A percentile compares a stretch with the other conserved stretches of the same genome.
Conservation (phyloP, 2,113 vertebrate genomes). For the Gymnorhina tibicen region DNA sequence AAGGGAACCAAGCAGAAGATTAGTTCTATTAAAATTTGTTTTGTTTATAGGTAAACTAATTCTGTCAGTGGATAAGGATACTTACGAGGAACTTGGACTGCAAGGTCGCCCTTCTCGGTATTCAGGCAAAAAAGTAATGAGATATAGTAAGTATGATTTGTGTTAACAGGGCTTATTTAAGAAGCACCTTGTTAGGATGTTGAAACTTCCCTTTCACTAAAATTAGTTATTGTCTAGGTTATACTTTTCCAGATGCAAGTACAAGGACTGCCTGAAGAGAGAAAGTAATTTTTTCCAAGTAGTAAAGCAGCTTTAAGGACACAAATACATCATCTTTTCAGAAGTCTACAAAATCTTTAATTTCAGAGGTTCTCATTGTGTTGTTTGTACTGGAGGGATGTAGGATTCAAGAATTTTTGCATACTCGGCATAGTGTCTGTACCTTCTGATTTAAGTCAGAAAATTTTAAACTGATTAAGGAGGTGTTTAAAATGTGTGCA, state of each 20-base stretch:
- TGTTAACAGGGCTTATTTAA: background rate
- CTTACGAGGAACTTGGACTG: constrained; percentile 87
- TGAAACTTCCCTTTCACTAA: background rate
- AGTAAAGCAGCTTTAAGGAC: background rate
- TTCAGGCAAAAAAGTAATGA: constrained; percentile 76
- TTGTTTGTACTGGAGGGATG: background rate
- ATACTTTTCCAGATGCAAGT: background rate
- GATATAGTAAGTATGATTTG: constrained; percentile 78
- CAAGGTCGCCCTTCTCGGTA: constrained; percentile 84
- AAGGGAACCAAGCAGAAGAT: background rate
- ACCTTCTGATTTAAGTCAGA: background rate
- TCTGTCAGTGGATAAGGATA: constrained; percentile 91
- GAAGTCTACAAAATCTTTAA: background rate
- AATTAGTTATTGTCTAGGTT: background rate
- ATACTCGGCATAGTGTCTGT: background rate
- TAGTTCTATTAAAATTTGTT: background rate
- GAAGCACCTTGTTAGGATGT: background rate
- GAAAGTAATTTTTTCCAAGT: background rate
- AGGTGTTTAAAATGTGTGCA: background rate
- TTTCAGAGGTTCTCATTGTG: background rate
- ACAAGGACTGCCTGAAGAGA: background rate
- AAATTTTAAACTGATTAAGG: background rate
- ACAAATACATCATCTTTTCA: background rate
- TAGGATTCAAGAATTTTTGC: background rate
- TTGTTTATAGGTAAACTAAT: constrained; percentile 80